These are phyloP conservation scores for Chloropsis cyanopogon DNA, from an alignment of 2,113 vertebrate genomes.

Conservation along the genomic window DNA sequence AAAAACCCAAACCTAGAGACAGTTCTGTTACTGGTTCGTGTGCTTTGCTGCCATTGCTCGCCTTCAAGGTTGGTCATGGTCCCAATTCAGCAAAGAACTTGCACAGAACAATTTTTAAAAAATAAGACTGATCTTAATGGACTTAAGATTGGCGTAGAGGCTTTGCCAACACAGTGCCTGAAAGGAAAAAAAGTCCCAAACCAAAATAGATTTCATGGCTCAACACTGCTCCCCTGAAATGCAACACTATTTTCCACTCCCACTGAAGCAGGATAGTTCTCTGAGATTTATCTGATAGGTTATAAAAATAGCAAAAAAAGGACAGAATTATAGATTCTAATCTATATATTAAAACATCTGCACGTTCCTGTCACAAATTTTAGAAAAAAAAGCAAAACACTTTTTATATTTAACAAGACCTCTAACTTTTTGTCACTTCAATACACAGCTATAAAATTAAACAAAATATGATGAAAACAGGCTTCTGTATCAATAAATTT, in stretches of 20 bases:
- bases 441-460: conserved; percentile 47
- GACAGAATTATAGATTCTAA: conserved; percentile 51
- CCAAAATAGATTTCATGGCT: conserved; percentile 13
- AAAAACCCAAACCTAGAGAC: not conserved
- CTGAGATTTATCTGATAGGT: conserved; percentile 36
- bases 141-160: not conserved
- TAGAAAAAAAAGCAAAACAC: conserved; percentile 40
- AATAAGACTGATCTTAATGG: conserved; percentile 10
- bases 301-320: conserved; percentile 47
- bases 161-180: not conserved
- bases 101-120: not conserved
- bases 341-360: conserved; percentile 77
- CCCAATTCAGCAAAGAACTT: not conserved
- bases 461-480: conserved; percentile 57
- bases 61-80: not conserved
- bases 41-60: conserved; percentile 35
- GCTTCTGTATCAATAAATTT: conserved; percentile 50
- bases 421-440: conserved; percentile 50
- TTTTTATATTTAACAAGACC: conserved; percentile 65
- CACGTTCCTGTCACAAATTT: conserved; percentile 68
- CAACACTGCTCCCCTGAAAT: conserved; percentile 19
- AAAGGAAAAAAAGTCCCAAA: not conserved
- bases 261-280: conserved; percentile 9
- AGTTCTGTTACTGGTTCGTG: not conserved
- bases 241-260: not conserved